A percentile compares a stretch with the other conserved stretches of the same genome.
phyloP scores from a whole-genome alignment of 2,113 vertebrate genomes.

The Chloropsis hardwickii region DNA sequence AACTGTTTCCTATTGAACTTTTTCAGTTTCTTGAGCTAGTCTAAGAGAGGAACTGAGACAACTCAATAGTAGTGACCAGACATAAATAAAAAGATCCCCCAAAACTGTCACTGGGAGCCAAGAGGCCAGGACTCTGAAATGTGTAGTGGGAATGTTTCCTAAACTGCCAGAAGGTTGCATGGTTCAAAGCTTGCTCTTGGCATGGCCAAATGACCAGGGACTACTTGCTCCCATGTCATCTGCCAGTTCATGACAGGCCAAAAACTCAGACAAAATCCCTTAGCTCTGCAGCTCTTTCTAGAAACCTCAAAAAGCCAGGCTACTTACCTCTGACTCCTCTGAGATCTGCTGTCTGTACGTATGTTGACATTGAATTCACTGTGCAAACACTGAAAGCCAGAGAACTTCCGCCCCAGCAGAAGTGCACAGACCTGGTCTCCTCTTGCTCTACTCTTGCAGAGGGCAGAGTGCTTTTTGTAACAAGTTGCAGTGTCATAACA shows the following conservation, averaged over 20 bases:
- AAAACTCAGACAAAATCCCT: conserved; percentile 18
- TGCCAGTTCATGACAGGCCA: not conserved
- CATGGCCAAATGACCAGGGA: not conserved
- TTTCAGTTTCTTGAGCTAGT: not conserved
- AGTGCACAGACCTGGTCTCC: not conserved
- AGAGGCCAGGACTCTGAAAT: not conserved
- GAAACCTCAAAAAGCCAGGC: not conserved
- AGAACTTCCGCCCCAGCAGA: not conserved
- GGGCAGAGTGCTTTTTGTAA: not conserved
- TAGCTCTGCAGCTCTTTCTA: not conserved
- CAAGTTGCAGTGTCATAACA: not conserved
- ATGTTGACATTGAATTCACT: not conserved
- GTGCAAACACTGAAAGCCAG: not conserved
- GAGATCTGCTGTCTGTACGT: not conserved
- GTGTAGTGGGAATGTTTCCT: not conserved
- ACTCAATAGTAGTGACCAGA: not conserved
- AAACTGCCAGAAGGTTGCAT: not conserved
- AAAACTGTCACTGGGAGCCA: not conserved
- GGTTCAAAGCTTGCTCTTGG: not conserved
- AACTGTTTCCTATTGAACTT: not conserved
- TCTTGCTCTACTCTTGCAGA: not conserved
- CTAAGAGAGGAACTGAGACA: not conserved
- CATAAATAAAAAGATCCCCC: not conserved
- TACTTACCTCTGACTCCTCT: not conserved
- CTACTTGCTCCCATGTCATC: not conserved